These are phyloP conservation scores for Metridium senile DNA, from an alignment of 92 coral and sea anemone species.

Conservation along the genomic window DNA sequence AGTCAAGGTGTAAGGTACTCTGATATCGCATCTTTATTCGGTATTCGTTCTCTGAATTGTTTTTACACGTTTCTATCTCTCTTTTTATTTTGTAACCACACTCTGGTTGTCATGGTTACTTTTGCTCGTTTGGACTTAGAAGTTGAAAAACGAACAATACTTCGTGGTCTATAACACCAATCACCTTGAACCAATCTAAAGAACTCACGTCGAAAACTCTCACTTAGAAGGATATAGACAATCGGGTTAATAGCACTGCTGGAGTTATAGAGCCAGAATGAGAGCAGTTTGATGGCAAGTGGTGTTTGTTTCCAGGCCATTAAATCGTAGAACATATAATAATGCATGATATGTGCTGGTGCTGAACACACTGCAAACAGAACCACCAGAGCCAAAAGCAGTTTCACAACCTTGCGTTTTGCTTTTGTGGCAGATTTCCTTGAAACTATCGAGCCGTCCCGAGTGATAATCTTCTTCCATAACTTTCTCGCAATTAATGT, in stretches of 20 bases:
- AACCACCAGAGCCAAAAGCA: slow-evolving; percentile 59
- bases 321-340: slow-evolving; percentile 30
- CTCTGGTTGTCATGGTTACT: slow-evolving; percentile 22
- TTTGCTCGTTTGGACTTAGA: slow-evolving; percentile 15
- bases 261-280: slow-evolving; percentile 77
- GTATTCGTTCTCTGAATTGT: background rate
- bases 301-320: slow-evolving; percentile 25
- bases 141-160: background rate
- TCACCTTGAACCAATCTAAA: slow-evolving; percentile 13
- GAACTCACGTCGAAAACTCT: slow-evolving; percentile 67
- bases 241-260: slow-evolving; percentile 76
- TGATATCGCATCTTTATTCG: no score
- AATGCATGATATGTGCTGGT: slow-evolving; percentile 76
- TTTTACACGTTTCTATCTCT: slow-evolving; percentile 1
- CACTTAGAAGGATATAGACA: slow-evolving; percentile 58
- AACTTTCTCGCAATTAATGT: slow-evolving; percentile 47
- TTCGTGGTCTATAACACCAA: background rate
- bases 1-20: no score
- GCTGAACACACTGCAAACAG: slow-evolving; percentile 70
- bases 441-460: slow-evolving; percentile 10
- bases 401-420: slow-evolving; percentile 58
- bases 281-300: slow-evolving; percentile 29
- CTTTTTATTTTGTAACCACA: slow-evolving; percentile 15
- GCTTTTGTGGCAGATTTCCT: slow-evolving; percentile 34
- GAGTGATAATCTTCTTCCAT: slow-evolving; percentile 65